phyloP scores from a whole-genome alignment of 2,888 invertebrate genomes.

The Dermolepida albohirtum region DNA sequence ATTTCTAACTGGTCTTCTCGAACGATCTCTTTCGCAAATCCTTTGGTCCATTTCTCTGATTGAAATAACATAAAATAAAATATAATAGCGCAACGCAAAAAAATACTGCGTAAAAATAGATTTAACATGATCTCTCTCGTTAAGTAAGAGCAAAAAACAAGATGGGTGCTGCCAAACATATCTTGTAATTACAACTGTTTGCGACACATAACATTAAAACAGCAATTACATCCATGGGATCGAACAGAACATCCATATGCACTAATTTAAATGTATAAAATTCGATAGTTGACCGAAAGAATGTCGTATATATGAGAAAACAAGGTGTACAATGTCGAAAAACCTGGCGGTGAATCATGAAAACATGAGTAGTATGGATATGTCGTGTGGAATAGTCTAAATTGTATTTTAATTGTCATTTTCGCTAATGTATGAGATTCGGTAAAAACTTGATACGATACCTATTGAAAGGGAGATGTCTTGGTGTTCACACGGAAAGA shows the following conservation, averaged over 20 bases:
- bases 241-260: neutral
- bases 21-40: conserved; percentile 66
- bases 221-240: neutral
- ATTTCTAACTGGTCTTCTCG: conserved; percentile 76
- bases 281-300: neutral
- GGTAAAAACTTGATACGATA: neutral
- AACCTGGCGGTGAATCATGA: conserved; percentile 46
- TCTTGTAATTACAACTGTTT: conserved; percentile 47
- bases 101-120: conserved; percentile 63
- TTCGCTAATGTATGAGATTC: conserved; percentile 5
- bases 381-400: conserved; percentile 27
- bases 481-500: neutral
- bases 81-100: conserved; percentile 51
- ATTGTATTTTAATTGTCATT: conserved; percentile 41
- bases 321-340: conserved; percentile 21
- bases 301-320: conserved; percentile 9
- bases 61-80: conserved; percentile 59
- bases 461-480: conserved; percentile 5
- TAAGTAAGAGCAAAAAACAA: conserved; percentile 64
- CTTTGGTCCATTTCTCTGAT: conserved; percentile 61
- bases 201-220: neutral
- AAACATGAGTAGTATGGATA: conserved; percentile 48
- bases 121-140: conserved; percentile 58
- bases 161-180: conserved; percentile 51
- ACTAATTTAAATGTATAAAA: neutral